Evolutionary conservation across 2,113 vertebrate genomes (phyloP), one percentile per base, ranked within the genome.

Genomic region (Charadrius vociferus): DNA sequence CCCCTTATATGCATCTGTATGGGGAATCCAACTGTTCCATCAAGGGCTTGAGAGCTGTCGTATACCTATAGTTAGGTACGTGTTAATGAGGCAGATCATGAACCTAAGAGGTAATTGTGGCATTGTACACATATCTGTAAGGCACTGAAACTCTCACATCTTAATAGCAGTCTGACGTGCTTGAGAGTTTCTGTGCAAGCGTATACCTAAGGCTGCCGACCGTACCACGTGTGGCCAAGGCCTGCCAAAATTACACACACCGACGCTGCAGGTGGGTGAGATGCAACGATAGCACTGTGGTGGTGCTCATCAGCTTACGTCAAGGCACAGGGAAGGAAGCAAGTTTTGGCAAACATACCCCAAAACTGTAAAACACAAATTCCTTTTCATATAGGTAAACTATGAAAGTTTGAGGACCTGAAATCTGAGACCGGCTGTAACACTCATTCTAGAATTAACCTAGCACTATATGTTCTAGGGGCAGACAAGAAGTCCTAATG

Each of bases 221-320:
- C 3, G 1, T 9, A 17, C 43, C 1, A 0, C 3, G 23, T 12
- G 27, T 1, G 12, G 39, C 26, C 53, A 70, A 61, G 30, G 27
- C 6, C n/a, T 24, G 11, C 32, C 29, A 23, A 59, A 61, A 24
- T 20, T 11, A 7, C 30, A 17, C 15, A 6, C 23, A 26, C 36
- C 0, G 1, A 2, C 10, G 6, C 11, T 47, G 37, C 15, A 6
- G 43, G 49, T 24, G 18, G 36, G 32, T 37, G 9, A 18, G 56
- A 29, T 1, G 5, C 24, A 15, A 7, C 8, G 68, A 8, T 14
- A 55, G 34, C 36, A 7, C 21, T 13, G 14, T 26, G 36, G 41
- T 15, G 24, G 32, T 52, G 20, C 36, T 58, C 49, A 15, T 9
- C 32, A 16, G 30, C 5, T 0, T 7, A 2, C 26, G 30, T 9